Percentiles rank a stretch among this genome's conserved stretches.
Conservation (phyloP, 2,888 invertebrate species). For the Caenorhabditis zanzibari region DNA sequence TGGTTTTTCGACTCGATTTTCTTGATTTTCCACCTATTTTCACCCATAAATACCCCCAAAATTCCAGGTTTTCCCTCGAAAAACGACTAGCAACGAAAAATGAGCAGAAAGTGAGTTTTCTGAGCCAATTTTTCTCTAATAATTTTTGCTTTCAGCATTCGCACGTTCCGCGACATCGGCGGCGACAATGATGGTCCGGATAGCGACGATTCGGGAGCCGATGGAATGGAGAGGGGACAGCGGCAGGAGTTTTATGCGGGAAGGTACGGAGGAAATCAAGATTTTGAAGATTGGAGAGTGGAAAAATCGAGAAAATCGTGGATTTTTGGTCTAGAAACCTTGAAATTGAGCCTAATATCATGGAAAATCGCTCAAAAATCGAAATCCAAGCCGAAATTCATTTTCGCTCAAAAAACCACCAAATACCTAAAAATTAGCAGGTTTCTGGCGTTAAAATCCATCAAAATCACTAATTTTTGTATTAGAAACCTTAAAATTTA, state of each 20-base stretch:
- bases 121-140: too few species aligned
- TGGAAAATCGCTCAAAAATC: too few species aligned
- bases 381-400: too few species aligned
- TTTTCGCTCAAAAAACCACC: too few species aligned
- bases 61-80: slow-evolving; percentile 17
- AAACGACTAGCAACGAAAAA: slow-evolving; percentile 31
- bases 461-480: too few species aligned
- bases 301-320: slow-evolving; percentile 6
- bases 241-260: slow-evolving; percentile 80
- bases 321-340: not conserved
- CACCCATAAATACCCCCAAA: not conserved
- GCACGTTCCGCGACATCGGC: slow-evolving; percentile 67
- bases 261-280: slow-evolving; percentile 57
- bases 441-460: too few species aligned
- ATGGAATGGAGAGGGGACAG: slow-evolving; percentile 40
- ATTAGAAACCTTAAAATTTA: too few species aligned
- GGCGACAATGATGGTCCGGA: slow-evolving; percentile 46
- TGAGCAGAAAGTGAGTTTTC: slow-evolving; percentile 74
- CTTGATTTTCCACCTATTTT: slow-evolving; percentile 2
- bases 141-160: slow-evolving; percentile 66
- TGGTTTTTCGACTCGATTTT: not conserved
- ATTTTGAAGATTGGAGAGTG: too few species aligned
- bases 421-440: too few species aligned
- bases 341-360: not conserved
- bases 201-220: slow-evolving; percentile 60